These are phyloP conservation scores for Ypsolopha sequella DNA, from an alignment of 2,888 invertebrate species.

Conservation along the genomic window DNA sequence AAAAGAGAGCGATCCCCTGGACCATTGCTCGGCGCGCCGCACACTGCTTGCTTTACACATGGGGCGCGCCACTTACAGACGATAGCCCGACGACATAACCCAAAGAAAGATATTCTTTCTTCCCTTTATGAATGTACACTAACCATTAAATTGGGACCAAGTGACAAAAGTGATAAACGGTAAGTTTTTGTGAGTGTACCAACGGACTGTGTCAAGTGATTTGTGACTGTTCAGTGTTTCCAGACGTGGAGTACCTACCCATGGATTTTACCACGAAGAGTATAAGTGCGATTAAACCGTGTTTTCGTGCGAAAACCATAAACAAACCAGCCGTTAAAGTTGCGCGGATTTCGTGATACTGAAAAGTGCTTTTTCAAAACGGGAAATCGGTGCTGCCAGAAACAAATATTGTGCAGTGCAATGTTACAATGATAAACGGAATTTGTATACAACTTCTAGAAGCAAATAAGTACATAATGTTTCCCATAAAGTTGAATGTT, in stretches of 20 bases:
- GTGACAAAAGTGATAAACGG: slow-evolving; percentile 62
- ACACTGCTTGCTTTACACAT: slow-evolving; percentile 60
- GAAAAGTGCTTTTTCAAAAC: not conserved
- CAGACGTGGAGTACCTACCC: slow-evolving; percentile 15
- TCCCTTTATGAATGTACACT: slow-evolving; percentile 28
- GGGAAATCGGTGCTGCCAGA: not conserved
- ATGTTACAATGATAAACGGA: no score
- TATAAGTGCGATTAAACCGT: not conserved
- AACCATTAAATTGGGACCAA: slow-evolving; percentile 59
- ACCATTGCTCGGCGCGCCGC: slow-evolving; percentile 61
- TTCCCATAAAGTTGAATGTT: no score
- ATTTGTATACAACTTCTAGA: no score
- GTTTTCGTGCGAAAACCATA: not conserved
- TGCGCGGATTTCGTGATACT: not conserved
- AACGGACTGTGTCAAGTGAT: slow-evolving; percentile 52
- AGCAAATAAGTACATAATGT: no score
- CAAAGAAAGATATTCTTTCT: slow-evolving; percentile 36
- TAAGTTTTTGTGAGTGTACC: slow-evolving; percentile 51
- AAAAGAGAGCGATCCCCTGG: slow-evolving; percentile 55
- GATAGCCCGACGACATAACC: slow-evolving; percentile 47
- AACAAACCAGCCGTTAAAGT: not conserved
- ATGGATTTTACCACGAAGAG: not conserved
- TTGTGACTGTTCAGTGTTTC: slow-evolving; percentile 58
- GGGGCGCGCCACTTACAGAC: slow-evolving; percentile 63
- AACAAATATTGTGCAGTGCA: not conserved